Evolutionary conservation across 2,113 vertebrate genomes (phyloP).

Genomic region (Arizona elegans): DNA sequence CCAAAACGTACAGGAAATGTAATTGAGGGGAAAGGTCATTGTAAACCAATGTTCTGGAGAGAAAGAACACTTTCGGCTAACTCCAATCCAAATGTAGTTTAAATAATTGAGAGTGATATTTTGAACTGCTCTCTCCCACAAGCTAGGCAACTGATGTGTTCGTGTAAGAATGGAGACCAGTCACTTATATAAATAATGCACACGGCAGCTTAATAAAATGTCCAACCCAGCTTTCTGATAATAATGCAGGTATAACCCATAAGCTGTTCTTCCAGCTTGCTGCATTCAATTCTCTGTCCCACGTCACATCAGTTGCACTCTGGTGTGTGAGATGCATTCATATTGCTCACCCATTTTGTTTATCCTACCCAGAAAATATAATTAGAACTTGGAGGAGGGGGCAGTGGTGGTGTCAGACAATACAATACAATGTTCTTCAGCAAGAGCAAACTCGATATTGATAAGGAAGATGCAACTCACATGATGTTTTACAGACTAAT

Average conservation of each 20-base stretch:
- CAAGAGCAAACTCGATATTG: not conserved
- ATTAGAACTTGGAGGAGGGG: not conserved
- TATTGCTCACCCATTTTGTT: not conserved
- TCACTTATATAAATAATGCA: conserved; percentile 27
- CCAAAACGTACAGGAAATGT: not conserved
- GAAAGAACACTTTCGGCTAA: not conserved
- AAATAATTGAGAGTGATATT: conserved; percentile 32
- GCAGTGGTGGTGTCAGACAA: not conserved
- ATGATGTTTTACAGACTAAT: not conserved
- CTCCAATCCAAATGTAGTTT: not conserved
- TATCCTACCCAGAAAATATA: not conserved
- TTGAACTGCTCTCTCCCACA: not conserved
- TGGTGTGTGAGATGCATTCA: not conserved
- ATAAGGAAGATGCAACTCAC: not conserved
- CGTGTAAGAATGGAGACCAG: conserved; percentile 14
- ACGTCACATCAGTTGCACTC: too few species aligned
- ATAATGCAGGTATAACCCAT: not conserved
- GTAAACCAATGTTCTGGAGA: not conserved
- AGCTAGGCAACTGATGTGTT: conserved; percentile 8
- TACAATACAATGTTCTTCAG: not conserved
- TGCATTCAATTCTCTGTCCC: not conserved
- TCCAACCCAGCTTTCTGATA: not conserved
- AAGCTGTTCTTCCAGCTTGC: not conserved
- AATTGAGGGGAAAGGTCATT: conserved; percentile 1
- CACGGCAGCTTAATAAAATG: not conserved